These are phyloP conservation scores for Apoda limacodes DNA, from an alignment of 2,888 invertebrate genomes.

Conservation along the genomic window DNA sequence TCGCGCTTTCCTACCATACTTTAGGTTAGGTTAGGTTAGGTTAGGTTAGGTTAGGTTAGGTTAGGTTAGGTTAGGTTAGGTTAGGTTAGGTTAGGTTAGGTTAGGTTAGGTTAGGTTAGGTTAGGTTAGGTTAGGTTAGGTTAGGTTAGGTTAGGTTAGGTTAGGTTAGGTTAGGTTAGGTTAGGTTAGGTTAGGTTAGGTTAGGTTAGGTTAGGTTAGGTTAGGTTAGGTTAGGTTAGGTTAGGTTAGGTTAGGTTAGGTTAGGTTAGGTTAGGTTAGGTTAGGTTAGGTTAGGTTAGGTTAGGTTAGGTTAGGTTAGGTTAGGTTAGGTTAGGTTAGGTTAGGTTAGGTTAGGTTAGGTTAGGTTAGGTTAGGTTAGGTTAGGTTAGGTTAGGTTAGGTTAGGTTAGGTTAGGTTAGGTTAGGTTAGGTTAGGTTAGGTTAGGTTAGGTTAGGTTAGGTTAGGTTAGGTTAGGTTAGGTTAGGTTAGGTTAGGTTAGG, in stretches of 20 bases:
- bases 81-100: constrained; percentile 12
- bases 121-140: constrained; percentile 11
- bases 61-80: constrained; percentile 14
- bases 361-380: constrained; percentile 10
- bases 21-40: constrained; percentile 8
- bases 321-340: constrained; percentile 12
- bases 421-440: constrained; percentile 14
- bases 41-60: constrained; percentile 14
- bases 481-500: constrained; percentile 13
- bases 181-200: constrained; percentile 11
- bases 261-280: constrained; percentile 13
- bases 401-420: constrained; percentile 12
- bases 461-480: constrained; percentile 14
- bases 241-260: constrained; percentile 13
- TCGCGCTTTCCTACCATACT: constrained; percentile 1
- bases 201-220: constrained; percentile 11
- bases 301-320: constrained; percentile 16
- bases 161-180: constrained; percentile 12
- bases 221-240: constrained; percentile 13
- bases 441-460: constrained; percentile 13
- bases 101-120: constrained; percentile 11
- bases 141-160: constrained; percentile 12
- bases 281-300: constrained; percentile 16
- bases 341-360: constrained; percentile 12
- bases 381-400: constrained; percentile 8